A percentile compares a stretch with the other conserved stretches of the same genome.
Conservation (phyloP, 2,113 vertebrate species). For the Pionites leucogaster region DNA sequence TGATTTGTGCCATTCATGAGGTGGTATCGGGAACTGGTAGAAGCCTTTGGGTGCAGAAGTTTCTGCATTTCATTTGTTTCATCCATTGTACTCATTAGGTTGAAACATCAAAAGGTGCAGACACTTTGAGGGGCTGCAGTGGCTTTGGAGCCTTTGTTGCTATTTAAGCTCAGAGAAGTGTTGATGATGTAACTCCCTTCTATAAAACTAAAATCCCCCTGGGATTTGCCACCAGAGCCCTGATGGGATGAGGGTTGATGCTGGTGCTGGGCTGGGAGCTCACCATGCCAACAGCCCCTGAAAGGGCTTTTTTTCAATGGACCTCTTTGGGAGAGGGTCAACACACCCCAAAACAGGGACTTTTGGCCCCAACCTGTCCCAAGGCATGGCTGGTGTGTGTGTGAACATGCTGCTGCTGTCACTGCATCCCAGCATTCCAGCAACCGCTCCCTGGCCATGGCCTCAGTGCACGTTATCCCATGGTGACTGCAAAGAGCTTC, state of each 20-base stretch:
- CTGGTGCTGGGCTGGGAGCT: neutral
- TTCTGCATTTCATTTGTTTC: neutral
- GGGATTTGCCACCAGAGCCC: neutral
- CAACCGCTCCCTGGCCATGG: neutral
- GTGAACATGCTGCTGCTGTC: neutral
- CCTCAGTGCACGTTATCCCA: neutral
- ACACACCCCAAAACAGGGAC: neutral
- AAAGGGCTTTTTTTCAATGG: neutral
- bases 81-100: neutral
- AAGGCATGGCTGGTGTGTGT: too few relatives aligned
- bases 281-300: neutral
- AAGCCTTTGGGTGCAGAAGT: neutral
- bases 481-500: neutral
- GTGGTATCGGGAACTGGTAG: neutral
- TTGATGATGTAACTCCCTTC: neutral
- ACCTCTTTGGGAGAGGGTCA: neutral
- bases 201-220: neutral
- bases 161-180: neutral
- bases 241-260: neutral
- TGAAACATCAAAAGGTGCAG: neutral
- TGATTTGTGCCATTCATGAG: fast-evolving
- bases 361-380: neutral
- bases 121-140: neutral
- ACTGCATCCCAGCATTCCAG: neutral
- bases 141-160: neutral